Evolutionary conservation across 2,797 vertebrate species (phyloP), one percentile per base, ranked within the genome.

Genomic region (Rhabdomys pumilio): DNA sequence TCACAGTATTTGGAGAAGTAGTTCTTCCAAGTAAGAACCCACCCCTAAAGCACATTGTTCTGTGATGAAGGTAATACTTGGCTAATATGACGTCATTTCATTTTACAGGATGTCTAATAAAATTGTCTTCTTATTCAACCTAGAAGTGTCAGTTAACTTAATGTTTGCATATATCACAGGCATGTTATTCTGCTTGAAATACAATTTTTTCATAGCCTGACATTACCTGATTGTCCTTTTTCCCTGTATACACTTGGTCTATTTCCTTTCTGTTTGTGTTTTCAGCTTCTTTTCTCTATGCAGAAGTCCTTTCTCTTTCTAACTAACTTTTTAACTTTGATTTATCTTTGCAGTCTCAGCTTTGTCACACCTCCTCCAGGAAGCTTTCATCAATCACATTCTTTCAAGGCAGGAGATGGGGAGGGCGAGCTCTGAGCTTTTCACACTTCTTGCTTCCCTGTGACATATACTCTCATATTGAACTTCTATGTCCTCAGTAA

Each of bases 181-280:
- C 24, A 76, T 47, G 6, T 47, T 47, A 44, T 76, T 47, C 41
- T 26, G 4, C 22, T 76, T 76, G 41, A 13, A 29, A 47, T 44
- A 44, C 73, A 41, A 29, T 26, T 13, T 44, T 44, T 26, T 44
- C 41, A 76, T 44, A 44, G 17, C 72, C 59, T 14, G 69, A 73
- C 53, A 26, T 12, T 12, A 11, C 0, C 9, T n/a, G 6, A 11
- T 13, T 12, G 2, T 0, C 2, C 80, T 59, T 38, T 19, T 24
- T 65, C 19, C 34, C 69, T 89, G 31, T 59, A 31, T 6, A n/a
- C 3, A 63, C 63, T 61, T 24, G 20, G 38, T 20, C 17, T 57
- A n/a, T 17, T 79, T 31, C 1, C 22, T 15, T 29, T 8, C 22
- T 83, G 24, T 81, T 24, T 53, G 34, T 50, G 55, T 75, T 82